Percentiles rank a stretch among this genome's conserved stretches.
phyloP scores from a whole-genome alignment of 2,797 vertebrate species.

The Gymnocypris eckloni region DNA sequence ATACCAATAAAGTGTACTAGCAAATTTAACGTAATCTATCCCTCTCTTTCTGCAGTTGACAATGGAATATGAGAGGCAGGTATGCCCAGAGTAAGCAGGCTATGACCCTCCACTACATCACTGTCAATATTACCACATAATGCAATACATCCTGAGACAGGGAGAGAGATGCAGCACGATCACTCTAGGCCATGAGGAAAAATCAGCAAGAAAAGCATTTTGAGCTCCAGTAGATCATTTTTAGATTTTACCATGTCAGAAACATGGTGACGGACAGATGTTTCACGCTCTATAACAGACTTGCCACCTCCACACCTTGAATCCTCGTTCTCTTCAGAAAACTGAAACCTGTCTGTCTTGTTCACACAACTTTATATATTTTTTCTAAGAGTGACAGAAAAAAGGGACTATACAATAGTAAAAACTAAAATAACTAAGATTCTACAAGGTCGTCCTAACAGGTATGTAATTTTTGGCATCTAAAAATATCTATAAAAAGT shows the following conservation, averaged over 20 bases:
- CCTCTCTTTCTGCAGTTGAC: slow-evolving; percentile 36
- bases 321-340: not conserved
- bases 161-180: not conserved
- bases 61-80: slow-evolving; percentile 30
- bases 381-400: not conserved
- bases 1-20: slow-evolving; percentile 14
- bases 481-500: not conserved
- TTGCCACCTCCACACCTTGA: not conserved
- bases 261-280: not conserved
- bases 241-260: not conserved
- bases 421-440: not conserved
- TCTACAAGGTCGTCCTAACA: not conserved
- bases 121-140: slow-evolving; percentile 50
- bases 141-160: slow-evolving; percentile 38
- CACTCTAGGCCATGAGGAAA: not conserved
- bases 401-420: not conserved
- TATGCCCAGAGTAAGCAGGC: slow-evolving; percentile 46
- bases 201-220: slow-evolving; percentile 1
- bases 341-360: not conserved
- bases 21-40: slow-evolving; percentile 1
- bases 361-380: not conserved
- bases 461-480: not conserved
- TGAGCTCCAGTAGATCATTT: slow-evolving; percentile 1
- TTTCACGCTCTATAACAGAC: not conserved
- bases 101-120: slow-evolving; percentile 49